Evolutionary conservation across 37 sponge, comb jelly and placozoan genomes (phyloP).

Genomic region (Halichondria panicea): DNA sequence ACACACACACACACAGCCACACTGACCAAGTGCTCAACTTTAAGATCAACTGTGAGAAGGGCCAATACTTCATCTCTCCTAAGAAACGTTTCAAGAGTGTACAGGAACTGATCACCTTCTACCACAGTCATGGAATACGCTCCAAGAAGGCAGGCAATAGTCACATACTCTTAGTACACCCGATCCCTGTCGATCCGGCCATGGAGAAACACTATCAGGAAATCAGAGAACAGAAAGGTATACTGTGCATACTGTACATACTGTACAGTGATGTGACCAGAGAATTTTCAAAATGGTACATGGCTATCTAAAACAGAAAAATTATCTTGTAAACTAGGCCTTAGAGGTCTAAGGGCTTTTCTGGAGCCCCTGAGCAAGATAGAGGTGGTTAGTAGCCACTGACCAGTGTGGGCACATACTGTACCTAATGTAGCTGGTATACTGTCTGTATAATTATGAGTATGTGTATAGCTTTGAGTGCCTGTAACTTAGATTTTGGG

Average conservation of each 20-base stretch:
- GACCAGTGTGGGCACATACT: too few relatives aligned
- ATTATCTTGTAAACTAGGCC: too few relatives aligned
- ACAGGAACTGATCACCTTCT: constrained; percentile 29
- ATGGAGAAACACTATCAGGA: constrained; percentile 18
- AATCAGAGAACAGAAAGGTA: constrained; percentile 14
- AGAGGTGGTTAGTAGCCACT: background rate
- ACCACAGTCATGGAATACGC: constrained; percentile 24
- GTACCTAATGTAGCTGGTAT: too few relatives aligned
- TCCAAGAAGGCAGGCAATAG: constrained; percentile 37
- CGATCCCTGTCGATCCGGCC: constrained; percentile 46
- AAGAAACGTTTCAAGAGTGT: constrained; percentile 25
- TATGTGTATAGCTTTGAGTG: too few relatives aligned
- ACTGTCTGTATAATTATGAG: too few relatives aligned
- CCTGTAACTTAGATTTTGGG: too few relatives aligned
- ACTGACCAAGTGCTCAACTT: constrained; percentile 51
- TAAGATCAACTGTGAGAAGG: constrained; percentile 51
- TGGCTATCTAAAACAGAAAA: too few relatives aligned
- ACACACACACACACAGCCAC: constrained; percentile 20
- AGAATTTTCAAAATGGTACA: too few relatives aligned
- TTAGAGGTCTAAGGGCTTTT: too few relatives aligned
- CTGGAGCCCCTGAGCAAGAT: too few relatives aligned
- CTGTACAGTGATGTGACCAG: background rate
- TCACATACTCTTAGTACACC: constrained; percentile 30
- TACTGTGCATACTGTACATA: background rate
- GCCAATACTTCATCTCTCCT: constrained; percentile 29